Conservation (phyloP, 2,888 invertebrate species). For the Lacanobia wlatinum region DNA sequence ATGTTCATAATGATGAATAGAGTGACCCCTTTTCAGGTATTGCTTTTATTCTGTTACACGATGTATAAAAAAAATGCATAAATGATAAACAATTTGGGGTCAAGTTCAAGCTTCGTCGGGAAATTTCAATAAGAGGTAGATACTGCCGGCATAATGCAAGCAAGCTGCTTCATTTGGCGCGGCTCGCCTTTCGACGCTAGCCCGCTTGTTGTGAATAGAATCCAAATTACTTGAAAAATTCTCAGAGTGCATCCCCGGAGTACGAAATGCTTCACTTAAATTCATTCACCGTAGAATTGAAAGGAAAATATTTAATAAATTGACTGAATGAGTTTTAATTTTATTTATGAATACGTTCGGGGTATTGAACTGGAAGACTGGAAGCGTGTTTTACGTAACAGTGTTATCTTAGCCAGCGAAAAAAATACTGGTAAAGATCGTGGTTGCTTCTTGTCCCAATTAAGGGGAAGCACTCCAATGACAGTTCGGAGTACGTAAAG, state of each 20-base stretch:
- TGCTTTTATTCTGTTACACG: no score
- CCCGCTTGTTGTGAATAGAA: constrained; percentile 85
- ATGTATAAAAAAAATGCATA: no score
- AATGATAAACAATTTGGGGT: constrained; percentile 1
- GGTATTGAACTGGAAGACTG: constrained; percentile 34
- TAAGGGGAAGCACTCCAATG: constrained; percentile 18
- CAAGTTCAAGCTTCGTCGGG: constrained; percentile 39
- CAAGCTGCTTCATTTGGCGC: constrained; percentile 83
- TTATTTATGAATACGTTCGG: constrained; percentile 46
- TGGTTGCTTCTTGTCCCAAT: constrained; percentile 14
- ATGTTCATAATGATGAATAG: no score
- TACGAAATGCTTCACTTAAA: constrained; percentile 73
- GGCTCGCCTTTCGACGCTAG: constrained; percentile 77
- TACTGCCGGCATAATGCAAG: constrained; percentile 68
- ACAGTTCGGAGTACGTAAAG: constrained; percentile 18
- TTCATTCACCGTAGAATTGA: constrained; percentile 72
- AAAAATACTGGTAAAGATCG: not conserved
- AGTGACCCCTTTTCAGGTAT: no score
- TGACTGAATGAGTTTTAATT: constrained; percentile 55
- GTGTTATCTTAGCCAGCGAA: not conserved
- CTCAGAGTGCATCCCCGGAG: constrained; percentile 75
- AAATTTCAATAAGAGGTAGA: constrained; percentile 51
- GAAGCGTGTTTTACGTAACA: constrained; percentile 13
- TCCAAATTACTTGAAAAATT: constrained; percentile 87
- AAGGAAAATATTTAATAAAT: constrained; percentile 70